Evolutionary conservation across 2,888 invertebrate species (phyloP).

Genomic region (Doris montereyensis): DNA sequence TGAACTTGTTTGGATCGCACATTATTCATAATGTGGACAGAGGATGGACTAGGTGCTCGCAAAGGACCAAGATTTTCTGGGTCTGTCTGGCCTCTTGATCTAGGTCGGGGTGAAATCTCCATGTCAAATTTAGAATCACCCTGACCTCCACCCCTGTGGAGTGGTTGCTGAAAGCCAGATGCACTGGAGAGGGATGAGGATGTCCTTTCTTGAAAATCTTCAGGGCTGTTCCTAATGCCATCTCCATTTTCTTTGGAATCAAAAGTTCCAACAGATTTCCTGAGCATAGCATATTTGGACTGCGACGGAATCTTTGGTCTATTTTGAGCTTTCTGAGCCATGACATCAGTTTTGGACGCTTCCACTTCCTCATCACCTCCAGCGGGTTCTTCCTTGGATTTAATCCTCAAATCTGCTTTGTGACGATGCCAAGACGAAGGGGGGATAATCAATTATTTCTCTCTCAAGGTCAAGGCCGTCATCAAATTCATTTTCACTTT

Average conservation of each 20-base stretch:
- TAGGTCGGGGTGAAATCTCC: not conserved
- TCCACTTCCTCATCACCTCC: too few species aligned
- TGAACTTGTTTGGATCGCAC: constrained; percentile 3
- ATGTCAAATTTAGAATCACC: not conserved
- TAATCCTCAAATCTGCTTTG: not conserved
- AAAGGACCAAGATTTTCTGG: constrained; percentile 44
- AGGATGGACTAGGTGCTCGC: constrained; percentile 38
- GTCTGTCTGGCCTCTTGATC: constrained; percentile 31
- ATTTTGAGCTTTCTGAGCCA: too few species aligned
- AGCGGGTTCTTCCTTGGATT: not conserved
- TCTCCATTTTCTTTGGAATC: not conserved
- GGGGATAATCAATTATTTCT: too few species aligned
- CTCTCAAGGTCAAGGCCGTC: constrained; percentile 17
- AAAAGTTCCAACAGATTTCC: not conserved
- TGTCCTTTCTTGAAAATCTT: not conserved
- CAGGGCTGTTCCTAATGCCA: not conserved
- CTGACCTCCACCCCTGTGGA: not conserved
- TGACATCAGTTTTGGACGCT: too few species aligned
- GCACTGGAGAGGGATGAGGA: not conserved
- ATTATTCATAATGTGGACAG: constrained; percentile 33
- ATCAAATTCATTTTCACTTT: constrained; percentile 50
- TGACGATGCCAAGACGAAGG: not conserved
- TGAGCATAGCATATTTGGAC: not conserved
- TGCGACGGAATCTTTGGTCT: not conserved
- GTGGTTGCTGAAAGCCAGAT: not conserved